Base-by-base conservation (phyloP, 2,888 invertebrate species). In the Camptogramma bilineatum region DNA sequence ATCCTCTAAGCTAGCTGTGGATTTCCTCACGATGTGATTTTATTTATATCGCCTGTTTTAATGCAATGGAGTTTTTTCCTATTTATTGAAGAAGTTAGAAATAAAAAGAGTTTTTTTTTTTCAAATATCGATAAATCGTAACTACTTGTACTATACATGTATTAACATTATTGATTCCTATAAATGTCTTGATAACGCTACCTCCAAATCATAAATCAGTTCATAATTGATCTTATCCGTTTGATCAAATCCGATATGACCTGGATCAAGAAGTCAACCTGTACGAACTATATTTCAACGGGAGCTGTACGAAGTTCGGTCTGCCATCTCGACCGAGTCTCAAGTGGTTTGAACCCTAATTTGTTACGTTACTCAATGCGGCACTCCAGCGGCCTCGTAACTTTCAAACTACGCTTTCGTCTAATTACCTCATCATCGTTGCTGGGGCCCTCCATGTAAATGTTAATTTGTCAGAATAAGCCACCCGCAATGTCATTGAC, bases 261-360 rank as follows among this genome's bases (percentile, higher is more conserved):
- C 3, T 34, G 13, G 8, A 13, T 13, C 34, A 13, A 13, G 34
- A 39, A 39, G 13, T 39, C 13, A 39, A 39, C 13, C 34, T 39
- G 7, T 51, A 46, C 17, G 42, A 51, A 55, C 31, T 54, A 53
- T 48, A 50, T 28, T 24, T 47, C 18, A 17, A n/a, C 24, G 44
- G 34, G 44, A 48, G n/a, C 19, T 9, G 21, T 21, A 28, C 21
- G 8, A 57, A 59, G 44, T 52, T 60, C 17, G n/a, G 42, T 28
- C 17, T 48, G 16, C 46, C 28, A 16, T 34, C 46, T 56, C 55
- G 16, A 52, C 16, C 21, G 42, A 52, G 42, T 55, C 53, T 61
- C 57, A 57, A 50, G 48, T 56, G 55, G 28, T 56, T 56, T 34
- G 39, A 39, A 56, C 39, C 39, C 28, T 56, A 56, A 59, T 48